phyloP scores from a whole-genome alignment of 2,113 vertebrate genomes.

The Thalassoma bifasciatum region DNA sequence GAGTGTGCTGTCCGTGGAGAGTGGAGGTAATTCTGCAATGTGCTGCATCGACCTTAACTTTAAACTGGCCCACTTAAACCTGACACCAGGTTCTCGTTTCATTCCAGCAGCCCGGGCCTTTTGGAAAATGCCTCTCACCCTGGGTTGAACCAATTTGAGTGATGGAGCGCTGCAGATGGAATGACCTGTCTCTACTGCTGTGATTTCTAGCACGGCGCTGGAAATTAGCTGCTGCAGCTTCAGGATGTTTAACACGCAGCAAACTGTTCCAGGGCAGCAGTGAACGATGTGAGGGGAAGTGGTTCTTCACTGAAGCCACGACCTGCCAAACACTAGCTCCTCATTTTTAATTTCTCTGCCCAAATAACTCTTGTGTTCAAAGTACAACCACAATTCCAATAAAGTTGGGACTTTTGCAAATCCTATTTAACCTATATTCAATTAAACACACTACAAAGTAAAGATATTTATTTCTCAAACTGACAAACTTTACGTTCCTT shows the following conservation, averaged over 20 bases:
- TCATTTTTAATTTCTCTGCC: background rate
- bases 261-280: conserved; percentile 5
- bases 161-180: conserved; percentile 3
- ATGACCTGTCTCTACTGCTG: conserved; percentile 21
- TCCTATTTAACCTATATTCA: no score
- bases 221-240: conserved; percentile 10
- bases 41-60: conserved; percentile 54
- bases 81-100: conserved; percentile 42
- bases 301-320: background rate
- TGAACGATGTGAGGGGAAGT: background rate
- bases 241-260: background rate
- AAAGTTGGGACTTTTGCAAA: no score
- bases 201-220: conserved; percentile 9
- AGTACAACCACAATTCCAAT: no score
- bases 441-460: no score
- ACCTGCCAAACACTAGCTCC: background rate
- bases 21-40: conserved; percentile 54
- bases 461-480: no score
- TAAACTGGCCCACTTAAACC: conserved; percentile 57
- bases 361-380: background rate
- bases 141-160: conserved; percentile 12
- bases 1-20: conserved; percentile 24
- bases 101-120: conserved; percentile 23
- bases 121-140: conserved; percentile 17
- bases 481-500: no score